Evolutionary conservation across 2,797 vertebrate genomes (phyloP), one percentile per base, ranked within the genome.

Genomic region (Urocyon cinereoargenteus): DNA sequence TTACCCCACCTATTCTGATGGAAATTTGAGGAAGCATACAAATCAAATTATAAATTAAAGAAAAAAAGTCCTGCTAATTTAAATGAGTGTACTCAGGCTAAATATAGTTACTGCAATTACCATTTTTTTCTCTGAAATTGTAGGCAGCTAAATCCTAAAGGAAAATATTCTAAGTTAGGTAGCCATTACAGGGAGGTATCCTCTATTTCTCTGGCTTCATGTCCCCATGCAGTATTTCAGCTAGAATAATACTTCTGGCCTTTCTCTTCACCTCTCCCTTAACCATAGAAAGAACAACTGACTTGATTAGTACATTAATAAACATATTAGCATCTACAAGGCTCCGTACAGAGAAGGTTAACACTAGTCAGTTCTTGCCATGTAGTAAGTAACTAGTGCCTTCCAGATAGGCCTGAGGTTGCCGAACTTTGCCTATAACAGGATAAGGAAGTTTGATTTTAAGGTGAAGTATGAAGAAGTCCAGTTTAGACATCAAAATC

Each of bases 31-130:
- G 57, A 84, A 21, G 9, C 21, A 45, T 31, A 75, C 59, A 90
- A 88, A 75, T 88, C n/a, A 88, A 84, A 92, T 53, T 51, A 49
- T 57, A 96, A 79, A 81, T 61, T 53, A 79, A 81, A 91, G 57
- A 89, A 68, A 10, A 10, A 18, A 88, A 57, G 49, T 62, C 18
- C 31, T 81, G 16, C 77, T 84, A 61, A 51, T 26, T 82, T 57
- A 88, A 61, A 85, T 79, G 70, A 79, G 31, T 88, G 40, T 21
- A 53, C 78, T n/a, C 88, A 88, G 31, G 57, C 11, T 40, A 88
- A 59, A 75, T n/a, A 55, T 66, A 77, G 53, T 84, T 84, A 21
- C 51, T 92, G n/a, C 7, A 78, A 66, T 21, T n/a, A 21, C 53
- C 73, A 77, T 53, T 75, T 89, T 40, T 90, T 53, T 90, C 61